These are phyloP conservation scores for Gorsachius goisagi DNA, from an alignment of 2,113 vertebrate species.

Conservation along the genomic window DNA sequence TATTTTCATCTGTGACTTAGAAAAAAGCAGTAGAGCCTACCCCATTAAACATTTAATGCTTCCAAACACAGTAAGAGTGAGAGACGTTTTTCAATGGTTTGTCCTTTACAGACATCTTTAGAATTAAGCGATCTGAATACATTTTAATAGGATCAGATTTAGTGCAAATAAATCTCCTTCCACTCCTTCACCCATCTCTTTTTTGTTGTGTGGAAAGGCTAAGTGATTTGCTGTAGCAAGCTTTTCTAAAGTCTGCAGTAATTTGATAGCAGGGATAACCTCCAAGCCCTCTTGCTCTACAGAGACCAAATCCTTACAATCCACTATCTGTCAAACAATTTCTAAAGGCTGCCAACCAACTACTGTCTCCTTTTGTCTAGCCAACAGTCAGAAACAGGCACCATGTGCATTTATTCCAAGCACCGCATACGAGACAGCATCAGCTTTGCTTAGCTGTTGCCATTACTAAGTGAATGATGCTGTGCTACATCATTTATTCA, in stretches of 20 bases:
- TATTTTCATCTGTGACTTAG: not conserved
- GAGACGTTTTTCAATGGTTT: not conserved
- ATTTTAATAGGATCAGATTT: not conserved
- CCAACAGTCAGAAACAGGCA: not conserved
- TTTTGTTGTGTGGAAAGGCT: not conserved
- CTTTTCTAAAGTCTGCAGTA: not conserved
- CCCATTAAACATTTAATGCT: not conserved
- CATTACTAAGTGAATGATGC: not conserved
- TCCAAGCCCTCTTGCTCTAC: not conserved
- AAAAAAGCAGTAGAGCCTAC: not conserved
- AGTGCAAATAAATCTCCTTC: not conserved
- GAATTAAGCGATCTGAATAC: not conserved
- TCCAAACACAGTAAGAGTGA: not conserved
- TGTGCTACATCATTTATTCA: not conserved
- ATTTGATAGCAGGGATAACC: conserved; percentile 19
- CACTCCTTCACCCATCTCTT: not conserved
- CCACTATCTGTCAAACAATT: not conserved
- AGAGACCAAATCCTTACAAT: not conserved
- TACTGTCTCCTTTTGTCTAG: not conserved
- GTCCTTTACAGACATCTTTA: not conserved
- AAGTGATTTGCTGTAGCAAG: not conserved
- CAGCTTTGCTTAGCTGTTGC: not conserved
- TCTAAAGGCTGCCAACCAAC: not conserved
- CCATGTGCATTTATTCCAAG: not conserved
- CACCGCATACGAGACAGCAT: not conserved